A percentile compares a stretch with the other conserved stretches of the same genome.
phyloP scores from a whole-genome alignment of 2,113 vertebrate species.

The Herpailurus yagouaroundi region DNA sequence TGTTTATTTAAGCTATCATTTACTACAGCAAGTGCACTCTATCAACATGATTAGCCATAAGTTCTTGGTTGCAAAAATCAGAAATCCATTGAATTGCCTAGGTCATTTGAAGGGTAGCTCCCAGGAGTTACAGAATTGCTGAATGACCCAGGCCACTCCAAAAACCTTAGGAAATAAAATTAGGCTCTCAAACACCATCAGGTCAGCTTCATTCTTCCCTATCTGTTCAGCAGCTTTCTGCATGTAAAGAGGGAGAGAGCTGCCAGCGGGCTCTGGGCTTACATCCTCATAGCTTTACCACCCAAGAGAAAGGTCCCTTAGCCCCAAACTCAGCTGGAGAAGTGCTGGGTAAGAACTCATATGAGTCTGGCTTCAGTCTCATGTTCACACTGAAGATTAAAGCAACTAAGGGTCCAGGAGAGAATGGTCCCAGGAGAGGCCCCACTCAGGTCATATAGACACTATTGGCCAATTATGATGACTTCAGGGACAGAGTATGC shows the following conservation, averaged over 20 bases:
- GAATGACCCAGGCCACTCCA: not conserved
- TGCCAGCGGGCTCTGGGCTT: not conserved
- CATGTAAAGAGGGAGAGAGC: not conserved
- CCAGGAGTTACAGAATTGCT: not conserved
- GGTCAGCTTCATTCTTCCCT: not conserved
- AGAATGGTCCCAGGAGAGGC: not conserved
- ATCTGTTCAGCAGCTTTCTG: not conserved
- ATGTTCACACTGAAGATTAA: not conserved
- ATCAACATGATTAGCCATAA: slow-evolving; percentile 27
- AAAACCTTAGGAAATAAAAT: slow-evolving; percentile 24
- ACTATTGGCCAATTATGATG: not conserved
- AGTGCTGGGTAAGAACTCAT: not conserved
- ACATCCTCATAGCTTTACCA: not conserved
- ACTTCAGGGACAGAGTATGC: not conserved
- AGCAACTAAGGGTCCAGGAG: not conserved
- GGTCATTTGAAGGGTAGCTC: not conserved
- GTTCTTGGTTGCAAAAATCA: slow-evolving; percentile 12
- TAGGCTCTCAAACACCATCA: not conserved
- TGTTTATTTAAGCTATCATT: slow-evolving; percentile 26
- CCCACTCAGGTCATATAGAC: not conserved
- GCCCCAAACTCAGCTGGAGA: not conserved
- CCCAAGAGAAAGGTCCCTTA: not conserved
- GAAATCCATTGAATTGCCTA: not conserved
- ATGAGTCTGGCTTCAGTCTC: not conserved
- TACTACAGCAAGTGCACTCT: not conserved